Conservation (phyloP, 2,888 invertebrate species). For the Mythimna impura region DNA sequence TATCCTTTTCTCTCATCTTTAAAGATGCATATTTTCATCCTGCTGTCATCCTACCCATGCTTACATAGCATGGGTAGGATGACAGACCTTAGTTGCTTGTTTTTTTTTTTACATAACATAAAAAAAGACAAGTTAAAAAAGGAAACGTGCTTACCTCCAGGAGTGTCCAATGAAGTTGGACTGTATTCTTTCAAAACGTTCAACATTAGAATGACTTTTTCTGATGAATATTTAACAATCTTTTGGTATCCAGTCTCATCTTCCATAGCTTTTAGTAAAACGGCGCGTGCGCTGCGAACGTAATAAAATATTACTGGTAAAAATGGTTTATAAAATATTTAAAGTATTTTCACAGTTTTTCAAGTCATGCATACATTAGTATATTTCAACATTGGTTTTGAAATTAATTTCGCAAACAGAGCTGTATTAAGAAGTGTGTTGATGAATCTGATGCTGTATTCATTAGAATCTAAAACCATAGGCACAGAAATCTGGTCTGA, state of each 20-base stretch:
- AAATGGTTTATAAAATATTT: background rate
- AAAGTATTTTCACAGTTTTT: background rate
- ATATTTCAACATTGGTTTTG: background rate
- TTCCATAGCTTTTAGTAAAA: slow-evolving; percentile 89
- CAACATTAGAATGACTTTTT: slow-evolving; percentile 92
- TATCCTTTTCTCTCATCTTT: too few species aligned
- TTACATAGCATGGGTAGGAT: too few species aligned
- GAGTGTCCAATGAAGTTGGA: slow-evolving; percentile 68
- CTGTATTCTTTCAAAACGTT: slow-evolving; percentile 91
- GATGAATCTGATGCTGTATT: background rate
- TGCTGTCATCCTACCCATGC: too few species aligned
- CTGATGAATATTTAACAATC: slow-evolving; percentile 91
- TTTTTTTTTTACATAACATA: background rate
- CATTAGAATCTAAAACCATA: background rate
- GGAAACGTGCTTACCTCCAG: slow-evolving; percentile 67
- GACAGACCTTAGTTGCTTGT: background rate
- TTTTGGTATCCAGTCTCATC: slow-evolving; percentile 79
- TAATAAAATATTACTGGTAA: background rate
- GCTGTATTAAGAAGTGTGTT: too few species aligned
- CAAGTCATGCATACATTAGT: background rate
- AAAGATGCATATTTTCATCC: too few species aligned
- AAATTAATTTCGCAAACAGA: background rate
- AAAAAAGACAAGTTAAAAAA: background rate
- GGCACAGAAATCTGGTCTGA: background rate
- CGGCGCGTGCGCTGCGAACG: slow-evolving; percentile 81